Percentiles rank a stretch among this genome's conserved stretches.
Evolutionary conservation across 2,113 vertebrate species (phyloP).

Genomic region (Nothobranchius kuhntae): DNA sequence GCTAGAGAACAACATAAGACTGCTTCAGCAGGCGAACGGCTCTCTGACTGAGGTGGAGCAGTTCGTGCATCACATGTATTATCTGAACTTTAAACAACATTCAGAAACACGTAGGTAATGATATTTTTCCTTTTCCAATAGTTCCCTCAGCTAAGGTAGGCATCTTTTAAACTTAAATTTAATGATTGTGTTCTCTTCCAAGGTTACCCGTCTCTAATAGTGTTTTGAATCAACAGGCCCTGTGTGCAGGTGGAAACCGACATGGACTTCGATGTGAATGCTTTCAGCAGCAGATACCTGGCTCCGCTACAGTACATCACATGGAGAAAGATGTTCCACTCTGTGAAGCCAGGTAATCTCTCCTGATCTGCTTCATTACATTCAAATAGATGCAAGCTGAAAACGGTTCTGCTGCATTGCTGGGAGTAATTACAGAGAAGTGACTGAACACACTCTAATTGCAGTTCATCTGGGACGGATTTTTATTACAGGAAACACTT

Average conservation of each 20-base stretch:
- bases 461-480: conserved; percentile 9
- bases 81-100: conserved; percentile 7
- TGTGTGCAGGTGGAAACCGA: conserved; percentile 41
- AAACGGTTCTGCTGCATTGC: conserved; percentile 2
- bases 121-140: conserved; percentile 37
- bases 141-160: conserved; percentile 74
- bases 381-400: conserved; percentile 3
- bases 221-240: conserved; percentile 41
- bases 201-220: conserved; percentile 11
- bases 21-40: conserved; percentile 52
- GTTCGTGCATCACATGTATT: background rate
- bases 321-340: conserved; percentile 84
- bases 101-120: conserved; percentile 19
- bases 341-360: conserved; percentile 80
- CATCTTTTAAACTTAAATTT: conserved; percentile 6
- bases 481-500: background rate
- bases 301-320: conserved; percentile 85
- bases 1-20: conserved; percentile 69
- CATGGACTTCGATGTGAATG: conserved; percentile 66
- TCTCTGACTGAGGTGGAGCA: conserved; percentile 72
- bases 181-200: conserved; percentile 12
- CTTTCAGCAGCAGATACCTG: conserved; percentile 71
- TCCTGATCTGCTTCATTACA: conserved; percentile 18
- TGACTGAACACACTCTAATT: background rate
- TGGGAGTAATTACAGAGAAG: conserved; percentile 15